Conservation (phyloP, 2,797 vertebrate genomes). For the Arvicola amphibius region DNA sequence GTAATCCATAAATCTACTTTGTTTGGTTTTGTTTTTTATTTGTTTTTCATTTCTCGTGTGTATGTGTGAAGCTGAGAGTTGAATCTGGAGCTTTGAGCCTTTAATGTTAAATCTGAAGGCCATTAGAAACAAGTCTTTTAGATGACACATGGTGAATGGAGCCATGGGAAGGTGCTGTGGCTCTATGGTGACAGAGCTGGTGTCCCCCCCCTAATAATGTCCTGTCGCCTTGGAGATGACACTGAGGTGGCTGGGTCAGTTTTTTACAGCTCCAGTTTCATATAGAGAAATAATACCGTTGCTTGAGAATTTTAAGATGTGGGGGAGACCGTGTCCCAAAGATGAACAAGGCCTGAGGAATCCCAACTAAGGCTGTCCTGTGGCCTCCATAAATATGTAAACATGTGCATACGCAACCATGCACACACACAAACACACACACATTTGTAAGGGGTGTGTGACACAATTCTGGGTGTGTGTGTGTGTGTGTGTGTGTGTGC, state of each 20-base stretch:
- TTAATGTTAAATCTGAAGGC: background rate
- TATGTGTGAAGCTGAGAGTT: background rate
- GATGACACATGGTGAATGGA: background rate
- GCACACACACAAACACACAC: background rate
- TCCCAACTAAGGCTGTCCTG: background rate
- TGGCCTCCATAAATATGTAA: background rate
- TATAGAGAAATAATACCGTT: background rate
- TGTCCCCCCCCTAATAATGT: background rate
- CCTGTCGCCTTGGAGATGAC: background rate
- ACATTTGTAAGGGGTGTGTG: background rate
- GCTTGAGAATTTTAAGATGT: background rate
- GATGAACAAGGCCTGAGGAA: background rate
- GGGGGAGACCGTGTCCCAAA: background rate
- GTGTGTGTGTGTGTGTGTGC: background rate
- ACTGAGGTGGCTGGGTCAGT: background rate
- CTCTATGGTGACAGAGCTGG: background rate
- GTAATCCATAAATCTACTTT: background rate
- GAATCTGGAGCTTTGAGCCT: background rate
- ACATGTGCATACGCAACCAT: background rate
- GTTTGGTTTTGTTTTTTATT: background rate
- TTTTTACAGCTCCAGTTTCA: background rate
- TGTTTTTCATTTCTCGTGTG: background rate
- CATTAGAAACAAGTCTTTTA: background rate
- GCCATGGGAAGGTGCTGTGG: background rate
- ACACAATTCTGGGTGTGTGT: background rate